Percentiles rank a stretch among this genome's conserved stretches.
Evolutionary conservation across 2,888 invertebrate genomes (phyloP).

Genomic region (Cephus sareptanus): DNA sequence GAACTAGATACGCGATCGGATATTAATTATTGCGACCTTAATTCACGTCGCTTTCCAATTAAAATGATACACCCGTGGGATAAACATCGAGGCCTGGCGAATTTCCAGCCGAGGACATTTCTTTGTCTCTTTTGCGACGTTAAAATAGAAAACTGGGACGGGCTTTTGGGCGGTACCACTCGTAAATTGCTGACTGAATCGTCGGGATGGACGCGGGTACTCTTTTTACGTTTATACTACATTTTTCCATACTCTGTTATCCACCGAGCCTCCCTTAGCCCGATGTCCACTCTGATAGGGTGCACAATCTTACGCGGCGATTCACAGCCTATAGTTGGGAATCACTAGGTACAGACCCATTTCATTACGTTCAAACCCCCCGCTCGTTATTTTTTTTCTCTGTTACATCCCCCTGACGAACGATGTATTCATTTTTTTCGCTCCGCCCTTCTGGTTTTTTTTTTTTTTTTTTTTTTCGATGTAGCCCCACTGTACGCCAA

Average conservation of each 20-base stretch:
- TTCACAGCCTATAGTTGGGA: not conserved
- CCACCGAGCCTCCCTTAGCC: slow-evolving; percentile 24
- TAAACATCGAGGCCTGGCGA: slow-evolving; percentile 51
- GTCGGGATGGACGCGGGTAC: not conserved
- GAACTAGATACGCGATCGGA: not conserved
- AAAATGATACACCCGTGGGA: slow-evolving; percentile 18
- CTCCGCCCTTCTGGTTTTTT: slow-evolving; percentile 19
- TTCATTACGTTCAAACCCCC: slow-evolving; percentile 16
- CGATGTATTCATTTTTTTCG: slow-evolving; percentile 20
- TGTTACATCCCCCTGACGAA: slow-evolving; percentile 36
- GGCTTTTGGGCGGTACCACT: not conserved
- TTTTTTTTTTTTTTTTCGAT: slow-evolving; percentile 11
- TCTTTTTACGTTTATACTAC: not conserved
- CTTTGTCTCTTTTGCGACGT: slow-evolving; percentile 46
- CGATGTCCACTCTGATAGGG: not conserved
- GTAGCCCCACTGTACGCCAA: slow-evolving; percentile 1
- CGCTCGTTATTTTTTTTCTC: slow-evolving; percentile 27
- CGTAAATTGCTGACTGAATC: slow-evolving; percentile 1
- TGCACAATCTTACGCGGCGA: not conserved
- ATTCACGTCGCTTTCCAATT: slow-evolving; percentile 17
- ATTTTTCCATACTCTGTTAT: slow-evolving; percentile 29
- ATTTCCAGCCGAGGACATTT: slow-evolving; percentile 46
- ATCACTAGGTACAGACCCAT: not conserved
- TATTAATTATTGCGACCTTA: not conserved
- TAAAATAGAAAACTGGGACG: slow-evolving; percentile 57